phyloP scores from a whole-genome alignment of 1,140 invertebrate genomes.

The Pectinophora gossypiella region DNA sequence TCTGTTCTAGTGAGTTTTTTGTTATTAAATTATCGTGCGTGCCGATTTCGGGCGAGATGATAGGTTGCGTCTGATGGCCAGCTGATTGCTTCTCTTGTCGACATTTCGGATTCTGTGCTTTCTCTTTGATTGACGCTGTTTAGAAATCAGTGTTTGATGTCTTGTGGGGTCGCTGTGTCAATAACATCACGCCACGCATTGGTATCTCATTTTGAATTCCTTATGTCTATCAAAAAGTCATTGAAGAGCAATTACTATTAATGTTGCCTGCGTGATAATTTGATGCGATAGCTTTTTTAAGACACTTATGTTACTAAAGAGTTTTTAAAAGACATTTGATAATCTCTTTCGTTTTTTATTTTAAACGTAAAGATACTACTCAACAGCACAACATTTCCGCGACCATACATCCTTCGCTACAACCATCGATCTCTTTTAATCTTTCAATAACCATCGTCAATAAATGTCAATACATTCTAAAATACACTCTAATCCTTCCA shows the following conservation, averaged over 20 bases:
- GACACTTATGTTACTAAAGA: no score
- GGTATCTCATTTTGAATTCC: not conserved
- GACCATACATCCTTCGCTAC: not conserved
- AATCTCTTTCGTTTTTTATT: no score
- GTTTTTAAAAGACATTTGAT: no score
- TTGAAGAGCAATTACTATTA: no score
- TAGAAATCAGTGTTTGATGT: slow-evolving; percentile 24
- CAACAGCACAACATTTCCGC: not conserved
- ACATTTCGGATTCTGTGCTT: slow-evolving; percentile 60
- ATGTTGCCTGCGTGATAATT: no score
- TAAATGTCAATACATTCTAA: slow-evolving; percentile 37
- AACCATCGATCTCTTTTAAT: not conserved
- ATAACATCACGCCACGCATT: not conserved
- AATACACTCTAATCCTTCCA: slow-evolving; percentile 23
- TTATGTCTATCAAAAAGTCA: not conserved
- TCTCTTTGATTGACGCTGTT: slow-evolving; percentile 68
- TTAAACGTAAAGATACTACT: no score
- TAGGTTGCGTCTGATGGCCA: slow-evolving; percentile 66
- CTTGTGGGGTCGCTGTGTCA: not conserved
- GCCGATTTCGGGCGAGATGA: slow-evolving; percentile 70
- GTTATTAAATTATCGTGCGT: slow-evolving; percentile 73
- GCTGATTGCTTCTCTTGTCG: slow-evolving; percentile 71
- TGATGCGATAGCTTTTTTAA: no score
- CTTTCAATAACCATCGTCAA: slow-evolving; percentile 22
- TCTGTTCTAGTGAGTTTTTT: slow-evolving; percentile 46